Percentiles rank a stretch among this genome's conserved stretches.
Evolutionary conservation across 2,888 invertebrate species (phyloP).

Genomic region (Xestoiulus laeticollis): DNA sequence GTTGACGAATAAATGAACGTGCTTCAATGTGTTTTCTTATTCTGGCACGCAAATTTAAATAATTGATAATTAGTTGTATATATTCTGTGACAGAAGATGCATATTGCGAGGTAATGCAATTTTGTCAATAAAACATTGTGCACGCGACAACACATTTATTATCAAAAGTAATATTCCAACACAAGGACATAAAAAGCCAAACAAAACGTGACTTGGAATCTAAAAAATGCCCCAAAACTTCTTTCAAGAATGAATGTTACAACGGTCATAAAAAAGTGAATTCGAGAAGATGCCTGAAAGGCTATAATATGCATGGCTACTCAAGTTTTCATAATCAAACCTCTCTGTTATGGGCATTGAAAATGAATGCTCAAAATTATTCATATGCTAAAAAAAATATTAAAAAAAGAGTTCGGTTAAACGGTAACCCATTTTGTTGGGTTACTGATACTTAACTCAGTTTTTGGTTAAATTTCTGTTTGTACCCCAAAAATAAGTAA

Average conservation of each 20-base stretch:
- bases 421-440: too few relatives aligned
- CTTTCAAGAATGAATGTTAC: not conserved
- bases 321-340: not conserved
- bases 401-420: too few relatives aligned
- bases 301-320: not conserved
- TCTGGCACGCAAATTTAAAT: not conserved
- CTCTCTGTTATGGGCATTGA: not conserved
- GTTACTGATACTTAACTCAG: too few relatives aligned
- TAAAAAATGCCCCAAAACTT: not conserved
- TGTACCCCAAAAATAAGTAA: too few relatives aligned
- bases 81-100: not conserved
- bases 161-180: not conserved
- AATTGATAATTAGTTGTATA: not conserved
- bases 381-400: not conserved
- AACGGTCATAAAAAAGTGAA: not conserved
- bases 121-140: not conserved
- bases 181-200: not conserved
- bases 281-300: not conserved
- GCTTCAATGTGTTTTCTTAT: not conserved
- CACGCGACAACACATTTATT: not conserved
- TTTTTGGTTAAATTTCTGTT: too few relatives aligned
- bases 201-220: not conserved
- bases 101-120: not conserved
- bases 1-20: not conserved
- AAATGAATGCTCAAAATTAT: not conserved